Evolutionary conservation across 2,888 invertebrate genomes (phyloP).

Genomic region (Frankliniella intonsa): DNA sequence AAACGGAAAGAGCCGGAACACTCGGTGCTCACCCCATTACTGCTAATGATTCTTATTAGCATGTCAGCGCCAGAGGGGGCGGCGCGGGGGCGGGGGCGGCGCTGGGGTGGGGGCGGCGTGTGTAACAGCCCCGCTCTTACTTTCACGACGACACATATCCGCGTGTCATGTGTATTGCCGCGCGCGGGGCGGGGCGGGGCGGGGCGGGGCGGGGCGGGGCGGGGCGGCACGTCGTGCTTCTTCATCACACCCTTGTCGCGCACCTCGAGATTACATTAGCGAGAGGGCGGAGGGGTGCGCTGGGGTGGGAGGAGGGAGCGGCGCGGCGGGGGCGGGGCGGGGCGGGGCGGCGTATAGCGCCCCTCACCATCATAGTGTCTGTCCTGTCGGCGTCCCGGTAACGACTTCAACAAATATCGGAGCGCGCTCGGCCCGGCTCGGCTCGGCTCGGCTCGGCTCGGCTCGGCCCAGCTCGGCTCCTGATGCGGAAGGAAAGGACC

Average conservation of each 20-base stretch:
- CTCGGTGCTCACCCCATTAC: conserved; percentile 8
- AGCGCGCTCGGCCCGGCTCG: too few species aligned
- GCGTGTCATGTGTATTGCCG: conserved; percentile 10
- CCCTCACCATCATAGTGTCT: too few species aligned
- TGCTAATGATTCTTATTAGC: conserved; percentile 25
- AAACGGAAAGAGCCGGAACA: conserved; percentile 1
- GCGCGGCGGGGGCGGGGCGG: not conserved
- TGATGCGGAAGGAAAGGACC: too few species aligned
- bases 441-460: too few species aligned
- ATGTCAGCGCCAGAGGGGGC: not conserved
- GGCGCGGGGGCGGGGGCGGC: not conserved
- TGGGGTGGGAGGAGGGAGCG: not conserved
- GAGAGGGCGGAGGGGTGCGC: not conserved
- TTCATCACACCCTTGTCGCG: not conserved
- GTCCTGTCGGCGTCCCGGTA: too few species aligned
- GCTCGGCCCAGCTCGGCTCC: too few species aligned
- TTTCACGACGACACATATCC: not conserved
- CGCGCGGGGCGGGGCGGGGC: not conserved
- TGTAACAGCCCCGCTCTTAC: not conserved
- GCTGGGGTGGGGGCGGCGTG: not conserved
- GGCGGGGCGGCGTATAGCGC: not conserved
- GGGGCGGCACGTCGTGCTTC: conserved; percentile 6
- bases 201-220: too few species aligned
- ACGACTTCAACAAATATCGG: too few species aligned
- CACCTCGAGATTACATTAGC: conserved; percentile 17